Evolutionary conservation across 2,113 vertebrate genomes (phyloP).

Genomic region (Hemiprocne comata): DNA sequence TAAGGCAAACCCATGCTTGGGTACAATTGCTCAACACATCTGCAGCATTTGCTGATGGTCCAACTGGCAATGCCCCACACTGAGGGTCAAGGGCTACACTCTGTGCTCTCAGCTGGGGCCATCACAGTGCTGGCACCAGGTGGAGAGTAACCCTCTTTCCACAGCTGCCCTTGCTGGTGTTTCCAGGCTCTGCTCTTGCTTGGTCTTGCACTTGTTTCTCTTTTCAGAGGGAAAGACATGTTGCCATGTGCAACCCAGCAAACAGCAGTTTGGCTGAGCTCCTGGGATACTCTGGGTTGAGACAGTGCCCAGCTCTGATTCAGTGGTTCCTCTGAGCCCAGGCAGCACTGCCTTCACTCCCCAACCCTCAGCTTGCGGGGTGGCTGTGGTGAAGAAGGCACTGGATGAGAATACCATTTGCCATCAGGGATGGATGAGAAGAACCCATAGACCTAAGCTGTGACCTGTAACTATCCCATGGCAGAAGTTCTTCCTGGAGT

Average conservation of each 20-base stretch:
- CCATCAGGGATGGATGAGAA: neutral
- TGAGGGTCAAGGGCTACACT: neutral
- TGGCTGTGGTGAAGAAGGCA: neutral
- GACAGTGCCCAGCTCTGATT: neutral
- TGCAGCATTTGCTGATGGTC: rapidly evolving
- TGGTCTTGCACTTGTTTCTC: neutral
- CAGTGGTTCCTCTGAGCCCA: neutral
- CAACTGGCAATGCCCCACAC: rapidly evolving
- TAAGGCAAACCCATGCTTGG: neutral
- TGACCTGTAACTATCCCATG: no score
- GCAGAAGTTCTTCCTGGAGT: neutral
- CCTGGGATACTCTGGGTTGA: neutral
- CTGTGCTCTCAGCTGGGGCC: neutral
- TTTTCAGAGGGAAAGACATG: neutral
- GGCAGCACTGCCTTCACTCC: neutral
- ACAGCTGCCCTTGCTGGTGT: rapidly evolving
- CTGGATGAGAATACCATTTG: neutral
- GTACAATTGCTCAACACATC: neutral
- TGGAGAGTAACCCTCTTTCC: neutral
- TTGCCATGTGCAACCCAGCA: neutral
- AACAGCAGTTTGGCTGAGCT: neutral
- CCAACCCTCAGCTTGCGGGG: neutral
- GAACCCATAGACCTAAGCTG: neutral
- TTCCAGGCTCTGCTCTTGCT: neutral
- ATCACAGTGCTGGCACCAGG: neutral